phyloP scores from a whole-genome alignment of 2,888 invertebrate genomes.

The Monoplex corrugatus region DNA sequence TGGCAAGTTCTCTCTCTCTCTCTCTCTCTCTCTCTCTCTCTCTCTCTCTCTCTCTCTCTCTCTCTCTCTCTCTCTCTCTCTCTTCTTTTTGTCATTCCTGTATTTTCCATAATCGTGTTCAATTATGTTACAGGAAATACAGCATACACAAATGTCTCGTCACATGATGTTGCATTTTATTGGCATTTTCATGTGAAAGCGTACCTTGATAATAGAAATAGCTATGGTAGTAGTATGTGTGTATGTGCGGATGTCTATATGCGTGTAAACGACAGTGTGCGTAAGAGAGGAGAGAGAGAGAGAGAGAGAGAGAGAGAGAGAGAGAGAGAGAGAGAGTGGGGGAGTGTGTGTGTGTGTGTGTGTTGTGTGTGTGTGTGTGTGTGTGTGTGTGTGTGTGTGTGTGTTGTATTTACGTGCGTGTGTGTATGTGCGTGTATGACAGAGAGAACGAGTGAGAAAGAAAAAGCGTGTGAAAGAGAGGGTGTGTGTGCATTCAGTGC shows the following conservation, averaged over 20 bases:
- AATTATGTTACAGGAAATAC: too few species aligned
- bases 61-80: too few species aligned
- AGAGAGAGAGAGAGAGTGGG: not conserved
- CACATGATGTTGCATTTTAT: too few species aligned
- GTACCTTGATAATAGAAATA: not conserved
- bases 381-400: not conserved
- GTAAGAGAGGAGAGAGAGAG: not conserved
- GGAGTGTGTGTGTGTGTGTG: not conserved
- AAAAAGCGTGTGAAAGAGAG: not conserved
- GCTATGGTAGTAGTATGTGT: too few species aligned
- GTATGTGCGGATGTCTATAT: not conserved
- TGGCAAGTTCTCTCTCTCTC: not conserved
- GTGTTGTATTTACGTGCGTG: not conserved
- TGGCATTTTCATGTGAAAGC: not conserved
- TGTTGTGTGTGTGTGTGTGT: not conserved
- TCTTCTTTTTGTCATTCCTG: too few species aligned
- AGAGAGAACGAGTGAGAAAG: not conserved
- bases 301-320: not conserved
- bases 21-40: conserved; percentile 1
- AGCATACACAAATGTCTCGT: not conserved
- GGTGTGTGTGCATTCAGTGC: too few species aligned
- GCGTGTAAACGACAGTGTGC: not conserved
- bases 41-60: not conserved
- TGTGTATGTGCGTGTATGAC: not conserved
- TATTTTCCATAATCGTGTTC: too few species aligned